Percentiles rank a stretch among this genome's conserved stretches.
phyloP scores from a whole-genome alignment of 2,113 vertebrate genomes.

The Salvelinus alpinus region DNA sequence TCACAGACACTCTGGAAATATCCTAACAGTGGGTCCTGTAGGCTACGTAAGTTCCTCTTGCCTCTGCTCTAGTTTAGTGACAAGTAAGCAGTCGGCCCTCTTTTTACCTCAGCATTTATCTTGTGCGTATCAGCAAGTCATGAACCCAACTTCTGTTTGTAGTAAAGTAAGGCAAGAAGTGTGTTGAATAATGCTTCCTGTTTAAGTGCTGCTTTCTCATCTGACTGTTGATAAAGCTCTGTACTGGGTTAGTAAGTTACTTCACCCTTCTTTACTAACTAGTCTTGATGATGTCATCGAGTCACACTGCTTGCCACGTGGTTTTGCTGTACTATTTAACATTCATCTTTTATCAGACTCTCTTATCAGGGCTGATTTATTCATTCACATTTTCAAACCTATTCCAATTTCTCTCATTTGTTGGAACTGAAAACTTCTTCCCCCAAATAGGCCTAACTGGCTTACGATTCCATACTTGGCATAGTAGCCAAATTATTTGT shows the following conservation, averaged over 20 bases:
- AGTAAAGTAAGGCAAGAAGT: constrained; percentile 37
- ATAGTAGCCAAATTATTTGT: too few species aligned
- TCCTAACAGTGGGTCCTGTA: not conserved
- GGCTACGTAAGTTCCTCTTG: too few species aligned
- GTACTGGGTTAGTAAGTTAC: constrained; percentile 32
- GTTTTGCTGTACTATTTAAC: too few species aligned
- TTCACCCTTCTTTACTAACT: constrained; percentile 25
- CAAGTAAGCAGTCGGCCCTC: not conserved
- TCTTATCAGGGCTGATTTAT: too few species aligned
- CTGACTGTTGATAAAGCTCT: constrained; percentile 37
- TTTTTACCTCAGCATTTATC: not conserved
- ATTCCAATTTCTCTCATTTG: too few species aligned
- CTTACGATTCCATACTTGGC: too few species aligned
- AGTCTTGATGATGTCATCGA: not conserved
- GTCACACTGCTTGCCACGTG: not conserved
- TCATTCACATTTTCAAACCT: too few species aligned
- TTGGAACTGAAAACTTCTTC: too few species aligned
- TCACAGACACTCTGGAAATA: not conserved
- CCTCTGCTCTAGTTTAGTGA: too few species aligned
- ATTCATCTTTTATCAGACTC: too few species aligned
- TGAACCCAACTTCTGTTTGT: constrained; percentile 16
- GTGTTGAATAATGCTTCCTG: constrained; percentile 39
- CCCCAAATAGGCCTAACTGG: too few species aligned
- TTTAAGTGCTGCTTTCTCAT: not conserved
- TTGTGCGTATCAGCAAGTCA: constrained; percentile 13